Evolutionary conservation across 1,140 invertebrate genomes (phyloP).

Genomic region (Musca domestica): DNA sequence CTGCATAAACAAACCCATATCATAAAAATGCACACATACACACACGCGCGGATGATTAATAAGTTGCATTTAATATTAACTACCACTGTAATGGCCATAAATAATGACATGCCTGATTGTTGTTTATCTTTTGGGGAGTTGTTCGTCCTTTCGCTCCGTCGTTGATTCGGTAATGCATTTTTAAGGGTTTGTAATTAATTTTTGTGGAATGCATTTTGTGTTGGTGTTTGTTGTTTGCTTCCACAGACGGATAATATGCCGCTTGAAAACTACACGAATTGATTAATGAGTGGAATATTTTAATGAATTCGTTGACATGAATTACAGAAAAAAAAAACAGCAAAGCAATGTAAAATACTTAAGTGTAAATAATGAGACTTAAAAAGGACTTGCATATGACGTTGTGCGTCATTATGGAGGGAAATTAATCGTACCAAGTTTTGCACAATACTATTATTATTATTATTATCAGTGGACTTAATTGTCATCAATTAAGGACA

Average conservation of each 20-base stretch:
- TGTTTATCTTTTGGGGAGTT: slow-evolving; percentile 2
- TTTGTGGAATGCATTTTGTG: background rate
- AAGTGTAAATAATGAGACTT: too few species aligned
- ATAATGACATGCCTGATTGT: slow-evolving; percentile 20
- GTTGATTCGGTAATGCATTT: slow-evolving; percentile 8
- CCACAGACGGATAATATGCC: background rate
- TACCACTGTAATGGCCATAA: slow-evolving; percentile 5
- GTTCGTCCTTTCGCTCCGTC: background rate
- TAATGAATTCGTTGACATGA: too few species aligned
- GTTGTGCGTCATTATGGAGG: too few species aligned
- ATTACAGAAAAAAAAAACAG: too few species aligned
- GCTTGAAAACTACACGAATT: background rate
- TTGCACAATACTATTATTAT: too few species aligned
- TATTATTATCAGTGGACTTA: too few species aligned
- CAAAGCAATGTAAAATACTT: too few species aligned
- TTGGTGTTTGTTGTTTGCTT: background rate
- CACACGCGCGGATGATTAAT: background rate
- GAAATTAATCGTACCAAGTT: too few species aligned
- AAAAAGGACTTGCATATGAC: too few species aligned
- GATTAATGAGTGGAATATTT: slow-evolving; percentile 11
- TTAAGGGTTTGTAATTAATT: slow-evolving; percentile 20
- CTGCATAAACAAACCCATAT: background rate
- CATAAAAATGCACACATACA: too few species aligned
- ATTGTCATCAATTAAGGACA: too few species aligned
- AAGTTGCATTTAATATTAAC: slow-evolving; percentile 20